Evolutionary conservation across 2,113 vertebrate species (phyloP).

Genomic region (Semnornis frantzii): DNA sequence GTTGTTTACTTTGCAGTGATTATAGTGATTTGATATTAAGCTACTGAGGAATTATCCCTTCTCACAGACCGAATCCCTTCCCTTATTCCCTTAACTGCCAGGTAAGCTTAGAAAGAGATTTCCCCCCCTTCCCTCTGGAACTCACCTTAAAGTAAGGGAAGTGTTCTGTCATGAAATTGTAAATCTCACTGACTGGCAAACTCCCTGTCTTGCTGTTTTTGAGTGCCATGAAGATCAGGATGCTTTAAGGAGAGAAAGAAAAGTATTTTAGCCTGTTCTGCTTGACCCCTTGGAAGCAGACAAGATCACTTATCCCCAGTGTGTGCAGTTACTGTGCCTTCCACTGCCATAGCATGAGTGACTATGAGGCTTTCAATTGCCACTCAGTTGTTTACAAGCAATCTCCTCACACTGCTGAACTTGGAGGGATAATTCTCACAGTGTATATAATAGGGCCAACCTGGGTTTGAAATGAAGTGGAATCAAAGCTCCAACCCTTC

Average conservation of each 20-base stretch:
- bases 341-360: not conserved
- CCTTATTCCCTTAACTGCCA: not conserved
- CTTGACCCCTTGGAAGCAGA: not conserved
- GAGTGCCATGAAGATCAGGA: slow-evolving; percentile 98
- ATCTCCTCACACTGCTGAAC: not conserved
- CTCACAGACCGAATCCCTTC: not conserved
- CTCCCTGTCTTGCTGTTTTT: slow-evolving; percentile 97
- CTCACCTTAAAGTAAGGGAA: slow-evolving; percentile 99
- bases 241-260: slow-evolving; percentile 77
- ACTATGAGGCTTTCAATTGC: not conserved
- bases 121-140: not conserved
- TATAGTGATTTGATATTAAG: not conserved
- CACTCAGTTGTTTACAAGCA: not conserved
- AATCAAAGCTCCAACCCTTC: not conserved
- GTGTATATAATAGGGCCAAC: not conserved
- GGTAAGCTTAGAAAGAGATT: not conserved
- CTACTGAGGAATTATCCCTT: not conserved
- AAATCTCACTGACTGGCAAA: slow-evolving; percentile 98
- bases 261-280: not conserved
- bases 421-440: not conserved
- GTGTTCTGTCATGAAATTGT: slow-evolving; percentile 98
- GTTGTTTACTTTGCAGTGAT: no score
- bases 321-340: not conserved
- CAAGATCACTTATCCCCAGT: not conserved
- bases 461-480: not conserved